These are phyloP conservation scores for Aurelia sp. DNA, from an alignment of 30 jellyfish, hydroid and myxozoan genomes.

Conservation along the genomic window DNA sequence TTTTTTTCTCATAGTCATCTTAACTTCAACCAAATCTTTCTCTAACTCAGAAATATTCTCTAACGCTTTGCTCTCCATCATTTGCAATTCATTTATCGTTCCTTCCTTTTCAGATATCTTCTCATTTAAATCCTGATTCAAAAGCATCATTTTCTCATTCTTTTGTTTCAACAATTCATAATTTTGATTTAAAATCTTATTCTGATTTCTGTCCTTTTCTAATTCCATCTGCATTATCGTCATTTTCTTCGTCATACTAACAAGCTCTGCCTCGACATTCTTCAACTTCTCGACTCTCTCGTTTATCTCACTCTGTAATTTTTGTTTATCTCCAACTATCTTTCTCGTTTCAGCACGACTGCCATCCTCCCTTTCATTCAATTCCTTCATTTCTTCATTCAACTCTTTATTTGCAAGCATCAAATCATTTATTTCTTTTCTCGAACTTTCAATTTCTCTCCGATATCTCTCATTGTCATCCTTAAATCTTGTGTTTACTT, in stretches of 20 bases:
- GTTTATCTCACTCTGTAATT: slow-evolving; percentile 23
- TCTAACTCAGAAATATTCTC: slow-evolving; percentile 63
- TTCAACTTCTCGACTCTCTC: slow-evolving; percentile 37
- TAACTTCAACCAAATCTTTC: slow-evolving; percentile 29
- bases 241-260: slow-evolving; percentile 34
- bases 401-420: slow-evolving; percentile 7
- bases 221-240: slow-evolving; percentile 50
- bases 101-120: slow-evolving; percentile 26
- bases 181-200: slow-evolving; percentile 19
- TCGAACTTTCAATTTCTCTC: slow-evolving; percentile 5
- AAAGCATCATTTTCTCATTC: slow-evolving; percentile 3
- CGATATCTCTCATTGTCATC: slow-evolving; percentile 17
- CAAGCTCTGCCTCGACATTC: slow-evolving; percentile 62
- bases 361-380: slow-evolving; percentile 25
- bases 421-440: slow-evolving; percentile 34
- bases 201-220: slow-evolving; percentile 63
- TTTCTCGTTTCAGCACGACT: slow-evolving; percentile 29
- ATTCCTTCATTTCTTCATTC: slow-evolving; percentile 18
- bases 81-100: slow-evolving; percentile 23
- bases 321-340: slow-evolving; percentile 26
- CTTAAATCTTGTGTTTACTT: background rate
- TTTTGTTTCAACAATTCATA: slow-evolving; percentile 19
- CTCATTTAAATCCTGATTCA: slow-evolving; percentile 38
- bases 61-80: slow-evolving; percentile 53
- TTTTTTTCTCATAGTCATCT: slow-evolving; percentile 52